Conservation (phyloP, 92 coral and sea anemone genomes). For the Palythoa heliodiscus region DNA sequence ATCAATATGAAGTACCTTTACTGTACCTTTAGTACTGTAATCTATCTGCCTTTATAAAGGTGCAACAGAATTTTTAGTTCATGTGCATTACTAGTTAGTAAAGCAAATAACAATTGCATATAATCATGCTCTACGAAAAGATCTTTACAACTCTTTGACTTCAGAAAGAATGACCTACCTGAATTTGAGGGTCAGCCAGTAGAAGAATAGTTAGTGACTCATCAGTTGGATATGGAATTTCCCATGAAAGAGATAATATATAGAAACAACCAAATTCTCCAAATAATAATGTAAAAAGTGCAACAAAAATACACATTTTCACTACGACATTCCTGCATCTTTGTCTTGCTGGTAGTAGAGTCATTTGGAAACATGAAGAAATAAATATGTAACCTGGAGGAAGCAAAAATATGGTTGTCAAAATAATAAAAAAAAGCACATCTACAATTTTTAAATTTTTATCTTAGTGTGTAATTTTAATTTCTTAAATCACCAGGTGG, state of each 20-base stretch:
- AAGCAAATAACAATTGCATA: no score
- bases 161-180: conserved; percentile 46
- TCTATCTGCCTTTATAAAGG: neutral
- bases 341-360: neutral
- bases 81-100: neutral
- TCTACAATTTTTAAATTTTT: no score
- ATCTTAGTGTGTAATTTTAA: no score
- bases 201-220: conserved; percentile 68
- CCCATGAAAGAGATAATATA: conserved; percentile 65
- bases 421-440: neutral
- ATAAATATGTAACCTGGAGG: neutral
- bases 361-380: neutral
- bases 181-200: conserved; percentile 92
- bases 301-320: conserved; percentile 38
- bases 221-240: conserved; percentile 54
- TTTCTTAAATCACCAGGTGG: no score
- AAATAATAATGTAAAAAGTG: conserved; percentile 38
- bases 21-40: no score
- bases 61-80: neutral
- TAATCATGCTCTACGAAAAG: no score
- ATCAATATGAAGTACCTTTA: no score
- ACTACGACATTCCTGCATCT: conserved; percentile 24
- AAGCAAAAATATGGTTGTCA: neutral
- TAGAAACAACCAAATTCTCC: conserved; percentile 78
- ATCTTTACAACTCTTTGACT: neutral